phyloP scores from a whole-genome alignment of 2,797 vertebrate species.

The Lutjanus campechanus region DNA sequence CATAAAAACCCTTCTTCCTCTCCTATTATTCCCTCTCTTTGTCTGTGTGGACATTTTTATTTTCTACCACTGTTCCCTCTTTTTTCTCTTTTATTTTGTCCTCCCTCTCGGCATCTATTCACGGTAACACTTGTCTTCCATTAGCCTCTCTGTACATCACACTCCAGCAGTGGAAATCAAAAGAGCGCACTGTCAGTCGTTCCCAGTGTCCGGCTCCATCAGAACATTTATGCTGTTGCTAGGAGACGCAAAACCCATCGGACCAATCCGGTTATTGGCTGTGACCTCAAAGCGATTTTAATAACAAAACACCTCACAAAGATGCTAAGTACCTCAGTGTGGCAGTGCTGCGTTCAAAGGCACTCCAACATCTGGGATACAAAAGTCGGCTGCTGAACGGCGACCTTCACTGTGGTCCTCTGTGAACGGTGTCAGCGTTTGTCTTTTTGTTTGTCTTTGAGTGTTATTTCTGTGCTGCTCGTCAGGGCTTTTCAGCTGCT shows the following conservation, averaged over 20 bases:
- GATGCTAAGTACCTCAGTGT: slow-evolving; percentile 4
- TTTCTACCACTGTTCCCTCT: not conserved
- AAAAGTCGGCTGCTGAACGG: not conserved
- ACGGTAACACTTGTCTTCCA: slow-evolving; percentile 40
- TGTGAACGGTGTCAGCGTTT: not conserved
- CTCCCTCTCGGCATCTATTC: slow-evolving; percentile 10
- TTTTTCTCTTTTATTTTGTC: not conserved
- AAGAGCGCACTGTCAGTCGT: not conserved
- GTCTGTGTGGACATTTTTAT: not conserved
- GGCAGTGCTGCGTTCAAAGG: slow-evolving; percentile 1
- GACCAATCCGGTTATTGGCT: not conserved
- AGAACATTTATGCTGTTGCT: slow-evolving; percentile 55
- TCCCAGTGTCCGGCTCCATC: slow-evolving; percentile 22
- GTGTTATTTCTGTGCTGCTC: not conserved
- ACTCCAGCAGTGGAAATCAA: slow-evolving; percentile 25
- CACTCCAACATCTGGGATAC: not conserved
- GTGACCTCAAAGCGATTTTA: not conserved
- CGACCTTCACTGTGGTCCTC: not conserved
- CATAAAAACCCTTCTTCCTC: not conserved
- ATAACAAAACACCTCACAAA: not conserved
- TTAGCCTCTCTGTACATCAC: slow-evolving; percentile 33
- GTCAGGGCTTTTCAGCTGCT: not conserved
- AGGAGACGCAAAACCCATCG: slow-evolving; percentile 46
- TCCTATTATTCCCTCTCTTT: not conserved
- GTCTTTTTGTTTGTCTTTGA: not conserved